Evolutionary conservation across 2,797 vertebrate genomes (phyloP), one percentile per base, ranked within the genome.

Genomic region (Eospalax fontanierii): DNA sequence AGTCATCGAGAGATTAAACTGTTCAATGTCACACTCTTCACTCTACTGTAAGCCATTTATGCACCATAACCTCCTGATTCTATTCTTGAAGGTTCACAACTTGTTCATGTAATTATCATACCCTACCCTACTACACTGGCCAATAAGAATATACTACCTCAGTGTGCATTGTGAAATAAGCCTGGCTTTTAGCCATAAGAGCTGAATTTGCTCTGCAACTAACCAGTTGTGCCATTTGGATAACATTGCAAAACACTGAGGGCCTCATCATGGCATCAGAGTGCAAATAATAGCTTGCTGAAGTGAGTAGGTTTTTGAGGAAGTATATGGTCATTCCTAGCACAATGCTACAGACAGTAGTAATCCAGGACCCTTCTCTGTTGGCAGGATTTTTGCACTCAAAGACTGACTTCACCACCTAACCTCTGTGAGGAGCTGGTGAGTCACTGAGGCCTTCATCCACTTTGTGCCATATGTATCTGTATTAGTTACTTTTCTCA

Each of bases 1-100:
- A 93, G 63, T 90, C 78, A 73, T 63, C 90, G 57, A 74, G 6
- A 84, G 19, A 79, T 89, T 71, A 89, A 86, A 83, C 84, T 81
- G 11, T 59, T 33, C 57, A 87, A 75, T 22, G 11, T 84, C 46
- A 63, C 12, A 71, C 4, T 9, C 22, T 76, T 91, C 21, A 28
- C 18, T 66, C 63, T 66, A 54, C 19, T 80, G 22, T 71, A 74
- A 61, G 22, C 7, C 28, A 66, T 78, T 89, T 87, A 76, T 65
- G n/a, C 19, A 75, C 15, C 66, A 87, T 83, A 86, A 68, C 30
- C 5, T 95, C 54, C 68, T 59, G 71, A 76, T 79, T 68, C 70
- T 28, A 38, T 35, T 40, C 57, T 86, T 79, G 22, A 6, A 91
- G 24, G 22, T n/a, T 15, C 18, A 46, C 50, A 74, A 78, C n/a